Conservation (phyloP, 1,140 invertebrate species). For the Diorhabda elongata region DNA sequence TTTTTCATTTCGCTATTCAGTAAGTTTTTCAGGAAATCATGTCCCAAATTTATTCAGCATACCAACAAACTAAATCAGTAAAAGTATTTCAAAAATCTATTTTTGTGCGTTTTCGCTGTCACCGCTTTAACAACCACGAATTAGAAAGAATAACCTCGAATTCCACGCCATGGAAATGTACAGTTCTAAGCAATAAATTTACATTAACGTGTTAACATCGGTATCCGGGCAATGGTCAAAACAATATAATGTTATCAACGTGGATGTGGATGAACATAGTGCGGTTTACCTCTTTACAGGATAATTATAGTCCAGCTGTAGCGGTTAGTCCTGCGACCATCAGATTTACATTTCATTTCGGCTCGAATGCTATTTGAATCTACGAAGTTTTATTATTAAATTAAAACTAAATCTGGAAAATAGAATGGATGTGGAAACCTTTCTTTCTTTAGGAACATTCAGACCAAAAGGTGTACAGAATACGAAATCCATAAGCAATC, state of each 20-base stretch:
- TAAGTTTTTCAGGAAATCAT: too few species aligned
- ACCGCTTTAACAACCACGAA: background rate
- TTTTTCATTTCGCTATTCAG: too few species aligned
- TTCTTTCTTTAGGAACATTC: too few species aligned
- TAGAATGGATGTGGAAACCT: too few species aligned
- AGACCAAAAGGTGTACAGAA: too few species aligned
- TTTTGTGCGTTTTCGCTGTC: background rate
- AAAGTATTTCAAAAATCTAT: background rate
- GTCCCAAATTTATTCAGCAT: too few species aligned
- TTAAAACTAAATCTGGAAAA: too few species aligned
- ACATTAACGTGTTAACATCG: slow-evolving; percentile 10
- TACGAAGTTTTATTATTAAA: too few species aligned
- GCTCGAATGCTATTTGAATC: too few species aligned
- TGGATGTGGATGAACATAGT: slow-evolving; percentile 7
- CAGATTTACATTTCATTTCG: slow-evolving; percentile 3
- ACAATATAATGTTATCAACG: slow-evolving; percentile 12
- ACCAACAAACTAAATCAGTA: too few species aligned
- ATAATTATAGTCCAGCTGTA: slow-evolving; percentile 16
- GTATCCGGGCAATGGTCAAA: slow-evolving; percentile 9
- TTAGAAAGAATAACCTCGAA: background rate
- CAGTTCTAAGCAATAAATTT: slow-evolving; percentile 4
- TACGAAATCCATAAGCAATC: too few species aligned
- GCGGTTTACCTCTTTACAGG: slow-evolving; percentile 12
- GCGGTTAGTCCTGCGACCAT: slow-evolving; percentile 5
- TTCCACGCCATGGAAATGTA: background rate